These are phyloP conservation scores for Xiphorhynchus erythropygius DNA, from an alignment of 2,797 vertebrate species.

Conservation along the genomic window DNA sequence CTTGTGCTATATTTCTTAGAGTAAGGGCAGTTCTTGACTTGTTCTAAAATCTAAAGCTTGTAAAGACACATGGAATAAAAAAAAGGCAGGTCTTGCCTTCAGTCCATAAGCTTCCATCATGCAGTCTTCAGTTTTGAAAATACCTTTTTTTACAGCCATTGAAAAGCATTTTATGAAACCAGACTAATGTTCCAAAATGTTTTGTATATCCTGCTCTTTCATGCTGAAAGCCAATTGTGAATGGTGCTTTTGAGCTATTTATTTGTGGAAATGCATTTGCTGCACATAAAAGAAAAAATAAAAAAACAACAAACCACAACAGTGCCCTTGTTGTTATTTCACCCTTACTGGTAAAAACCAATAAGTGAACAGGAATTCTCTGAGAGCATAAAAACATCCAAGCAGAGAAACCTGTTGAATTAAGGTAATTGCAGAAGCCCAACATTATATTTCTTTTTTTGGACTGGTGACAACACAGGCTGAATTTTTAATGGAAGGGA, in stretches of 20 bases:
- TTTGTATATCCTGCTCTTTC: background rate
- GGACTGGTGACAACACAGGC: background rate
- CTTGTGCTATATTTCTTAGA: background rate
- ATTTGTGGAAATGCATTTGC: background rate
- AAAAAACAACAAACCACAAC: fast-evolving
- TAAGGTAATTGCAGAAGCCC: background rate
- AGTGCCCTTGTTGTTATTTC: background rate
- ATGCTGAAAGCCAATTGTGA: background rate
- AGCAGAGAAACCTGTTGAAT: background rate
- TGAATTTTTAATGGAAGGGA: background rate
- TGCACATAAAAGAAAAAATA: background rate
- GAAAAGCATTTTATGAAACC: background rate
- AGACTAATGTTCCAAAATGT: background rate
- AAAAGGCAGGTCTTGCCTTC: background rate
- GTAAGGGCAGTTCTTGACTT: background rate
- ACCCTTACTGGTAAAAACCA: background rate
- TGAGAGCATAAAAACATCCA: background rate
- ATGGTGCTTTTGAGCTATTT: background rate
- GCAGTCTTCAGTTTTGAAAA: background rate
- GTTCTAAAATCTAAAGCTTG: background rate
- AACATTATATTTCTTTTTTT: background rate
- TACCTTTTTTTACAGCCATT: background rate
- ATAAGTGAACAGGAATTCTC: background rate
- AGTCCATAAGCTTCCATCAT: background rate
- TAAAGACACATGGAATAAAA: background rate